These are phyloP conservation scores for Pimephales promelas DNA, from an alignment of 2,113 vertebrate genomes.

Conservation along the genomic window DNA sequence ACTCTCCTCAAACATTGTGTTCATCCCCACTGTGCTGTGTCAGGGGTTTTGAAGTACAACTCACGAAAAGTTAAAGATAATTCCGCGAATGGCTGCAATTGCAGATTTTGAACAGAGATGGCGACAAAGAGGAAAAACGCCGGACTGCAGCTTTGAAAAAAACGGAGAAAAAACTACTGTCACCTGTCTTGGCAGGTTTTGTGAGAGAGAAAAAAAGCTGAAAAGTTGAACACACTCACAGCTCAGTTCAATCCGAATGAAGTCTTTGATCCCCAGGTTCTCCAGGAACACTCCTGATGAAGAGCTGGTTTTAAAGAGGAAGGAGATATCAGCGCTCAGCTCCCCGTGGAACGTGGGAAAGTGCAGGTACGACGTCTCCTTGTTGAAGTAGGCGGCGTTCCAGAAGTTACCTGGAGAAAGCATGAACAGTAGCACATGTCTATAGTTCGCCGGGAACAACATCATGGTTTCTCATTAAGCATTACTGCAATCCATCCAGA, in stretches of 20 bases:
- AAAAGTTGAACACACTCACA: slow-evolving; percentile 80
- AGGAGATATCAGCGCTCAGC: slow-evolving; percentile 91
- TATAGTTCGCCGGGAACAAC: neutral
- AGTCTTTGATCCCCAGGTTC: slow-evolving; percentile 95
- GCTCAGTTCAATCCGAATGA: slow-evolving; percentile 91
- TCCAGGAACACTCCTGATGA: slow-evolving; percentile 93
- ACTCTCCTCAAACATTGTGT: too few species aligned
- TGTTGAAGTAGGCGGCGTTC: slow-evolving; percentile 95
- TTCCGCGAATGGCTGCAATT: too few species aligned
- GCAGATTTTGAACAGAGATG: too few species aligned
- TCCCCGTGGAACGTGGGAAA: slow-evolving; percentile 97
- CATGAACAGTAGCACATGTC: slow-evolving; percentile 1
- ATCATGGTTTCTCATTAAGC: neutral
- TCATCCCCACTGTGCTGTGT: too few species aligned
- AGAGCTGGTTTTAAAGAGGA: slow-evolving; percentile 94
- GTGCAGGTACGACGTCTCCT: slow-evolving; percentile 91
- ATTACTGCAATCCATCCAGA: neutral
- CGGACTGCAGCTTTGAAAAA: too few species aligned
- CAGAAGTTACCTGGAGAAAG: slow-evolving; percentile 84
- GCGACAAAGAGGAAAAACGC: too few species aligned
- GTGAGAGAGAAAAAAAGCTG: neutral
- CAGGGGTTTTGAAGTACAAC: too few species aligned
- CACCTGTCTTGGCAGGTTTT: neutral
- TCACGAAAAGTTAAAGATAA: too few species aligned
- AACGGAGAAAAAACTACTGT: too few species aligned